Conservation (phyloP, 1,140 invertebrate genomes). For the Meloidogyne exigua region DNA sequence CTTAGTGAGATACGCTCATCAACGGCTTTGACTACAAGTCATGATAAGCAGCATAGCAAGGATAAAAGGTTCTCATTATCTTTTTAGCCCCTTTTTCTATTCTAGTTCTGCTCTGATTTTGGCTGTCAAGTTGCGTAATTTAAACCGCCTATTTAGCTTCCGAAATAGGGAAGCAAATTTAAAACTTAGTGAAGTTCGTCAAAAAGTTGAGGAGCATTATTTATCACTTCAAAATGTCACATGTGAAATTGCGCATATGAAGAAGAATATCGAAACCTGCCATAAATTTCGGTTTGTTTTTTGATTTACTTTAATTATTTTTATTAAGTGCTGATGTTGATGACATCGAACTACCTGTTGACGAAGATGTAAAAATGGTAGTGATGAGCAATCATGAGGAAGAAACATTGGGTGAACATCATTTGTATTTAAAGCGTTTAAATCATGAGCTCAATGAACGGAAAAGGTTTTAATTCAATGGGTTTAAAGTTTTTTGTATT, state of each 20-base stretch:
- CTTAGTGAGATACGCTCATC: not conserved
- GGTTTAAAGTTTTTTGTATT: not conserved
- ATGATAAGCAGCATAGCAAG: not conserved
- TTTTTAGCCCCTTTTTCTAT: not conserved
- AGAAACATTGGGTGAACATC: conserved; percentile 25
- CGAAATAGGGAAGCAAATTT: conserved; percentile 25
- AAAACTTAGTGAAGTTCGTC: conserved; percentile 17
- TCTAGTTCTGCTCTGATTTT: conserved; percentile 12
- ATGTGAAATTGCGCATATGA: conserved; percentile 39
- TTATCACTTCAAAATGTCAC: conserved; percentile 36
- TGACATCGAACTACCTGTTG: conserved; percentile 29
- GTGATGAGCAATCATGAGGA: not conserved
- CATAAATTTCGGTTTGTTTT: conserved; percentile 34
- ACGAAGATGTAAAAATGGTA: conserved; percentile 9
- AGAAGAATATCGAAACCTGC: conserved; percentile 34
- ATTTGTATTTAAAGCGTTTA: conserved; percentile 35
- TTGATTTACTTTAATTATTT: not conserved
- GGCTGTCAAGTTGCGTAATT: conserved; percentile 18
- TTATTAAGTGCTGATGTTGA: conserved; percentile 22
- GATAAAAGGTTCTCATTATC: not conserved
- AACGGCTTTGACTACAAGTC: not conserved
- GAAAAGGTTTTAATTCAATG: conserved; percentile 24
- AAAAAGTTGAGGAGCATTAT: conserved; percentile 33
- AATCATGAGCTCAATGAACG: conserved; percentile 33
- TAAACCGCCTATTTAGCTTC: conserved; percentile 35